These are phyloP conservation scores for Saxidomus purpurata DNA, from an alignment of 1,140 invertebrate genomes.

Conservation along the genomic window DNA sequence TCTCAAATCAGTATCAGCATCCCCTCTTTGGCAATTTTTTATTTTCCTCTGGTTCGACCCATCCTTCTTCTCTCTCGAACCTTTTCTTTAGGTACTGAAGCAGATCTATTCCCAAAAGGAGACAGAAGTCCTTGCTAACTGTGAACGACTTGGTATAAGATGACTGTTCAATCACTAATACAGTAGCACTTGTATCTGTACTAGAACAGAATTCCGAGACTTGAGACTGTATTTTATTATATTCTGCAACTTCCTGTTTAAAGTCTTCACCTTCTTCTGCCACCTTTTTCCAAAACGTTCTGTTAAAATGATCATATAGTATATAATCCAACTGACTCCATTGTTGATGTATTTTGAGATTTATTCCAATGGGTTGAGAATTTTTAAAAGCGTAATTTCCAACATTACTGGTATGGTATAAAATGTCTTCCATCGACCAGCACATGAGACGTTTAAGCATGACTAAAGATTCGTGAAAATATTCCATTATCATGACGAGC, in stretches of 20 bases:
- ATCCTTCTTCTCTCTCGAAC: constrained; percentile 46
- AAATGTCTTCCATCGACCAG: constrained; percentile 84
- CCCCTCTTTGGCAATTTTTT: constrained; percentile 3
- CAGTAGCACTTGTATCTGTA: neutral
- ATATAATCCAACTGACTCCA: constrained; percentile 76
- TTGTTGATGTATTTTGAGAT: constrained; percentile 66
- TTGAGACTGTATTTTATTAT: constrained; percentile 64
- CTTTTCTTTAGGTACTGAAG: constrained; percentile 38
- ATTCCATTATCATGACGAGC: constrained; percentile 88
- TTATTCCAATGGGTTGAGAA: neutral
- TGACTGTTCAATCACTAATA: neutral
- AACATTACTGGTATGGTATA: constrained; percentile 70
- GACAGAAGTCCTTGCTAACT: constrained; percentile 33
- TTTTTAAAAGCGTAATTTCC: constrained; percentile 64
- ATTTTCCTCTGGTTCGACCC: constrained; percentile 20
- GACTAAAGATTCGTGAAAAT: constrained; percentile 88
- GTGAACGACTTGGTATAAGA: constrained; percentile 7
- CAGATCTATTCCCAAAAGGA: constrained; percentile 46
- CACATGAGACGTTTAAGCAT: constrained; percentile 87
- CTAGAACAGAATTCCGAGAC: constrained; percentile 67
- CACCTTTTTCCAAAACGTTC: constrained; percentile 77
- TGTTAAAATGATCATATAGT: constrained; percentile 78
- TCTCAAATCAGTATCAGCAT: constrained; percentile 17
- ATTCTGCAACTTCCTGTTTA: constrained; percentile 70
- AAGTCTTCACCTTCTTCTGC: constrained; percentile 69